Evolutionary conservation across 1,140 invertebrate genomes (phyloP).

Genomic region (Mycetomoellerius zeteki): DNA sequence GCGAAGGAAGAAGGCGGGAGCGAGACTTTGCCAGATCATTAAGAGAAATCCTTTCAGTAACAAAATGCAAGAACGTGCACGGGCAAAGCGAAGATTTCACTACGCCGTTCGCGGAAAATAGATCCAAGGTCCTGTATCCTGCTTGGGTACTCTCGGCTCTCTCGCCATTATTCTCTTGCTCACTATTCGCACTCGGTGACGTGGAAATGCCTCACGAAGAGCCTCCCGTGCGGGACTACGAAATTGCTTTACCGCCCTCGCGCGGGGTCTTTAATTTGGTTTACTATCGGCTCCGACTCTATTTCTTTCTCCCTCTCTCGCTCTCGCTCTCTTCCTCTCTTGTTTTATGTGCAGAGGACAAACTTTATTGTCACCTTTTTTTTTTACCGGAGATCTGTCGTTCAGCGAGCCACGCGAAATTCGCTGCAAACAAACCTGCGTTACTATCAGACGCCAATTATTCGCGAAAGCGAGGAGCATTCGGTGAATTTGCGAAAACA

Average conservation of each 20-base stretch:
- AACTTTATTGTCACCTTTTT: slow-evolving; percentile 70
- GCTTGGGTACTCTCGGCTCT: slow-evolving; percentile 40
- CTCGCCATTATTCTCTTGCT: slow-evolving; percentile 54
- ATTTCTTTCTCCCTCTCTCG: background rate
- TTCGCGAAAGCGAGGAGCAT: background rate
- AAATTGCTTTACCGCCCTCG: slow-evolving; percentile 75
- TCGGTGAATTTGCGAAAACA: background rate
- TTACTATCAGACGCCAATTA: slow-evolving; percentile 28
- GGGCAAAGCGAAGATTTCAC: slow-evolving; percentile 54
- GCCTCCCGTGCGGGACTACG: slow-evolving; percentile 57
- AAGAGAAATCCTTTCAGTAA: slow-evolving; percentile 48
- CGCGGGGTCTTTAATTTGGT: slow-evolving; percentile 76
- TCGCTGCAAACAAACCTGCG: background rate
- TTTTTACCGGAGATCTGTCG: slow-evolving; percentile 54
- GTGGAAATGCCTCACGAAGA: slow-evolving; percentile 67
- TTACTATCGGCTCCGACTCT: slow-evolving; percentile 63
- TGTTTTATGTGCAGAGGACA: slow-evolving; percentile 7
- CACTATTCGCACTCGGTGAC: slow-evolving; percentile 67
- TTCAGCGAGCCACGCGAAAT: slow-evolving; percentile 12
- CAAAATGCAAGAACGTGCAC: slow-evolving; percentile 57
- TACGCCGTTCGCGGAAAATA: background rate
- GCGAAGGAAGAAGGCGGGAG: background rate
- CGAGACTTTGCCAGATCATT: slow-evolving; percentile 24
- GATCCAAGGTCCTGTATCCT: slow-evolving; percentile 56
- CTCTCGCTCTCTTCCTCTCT: background rate